Percentiles rank a stretch among this genome's conserved stretches.
Evolutionary conservation across 2,797 vertebrate genomes (phyloP).

Genomic region (Clarias laeviceps): DNA sequence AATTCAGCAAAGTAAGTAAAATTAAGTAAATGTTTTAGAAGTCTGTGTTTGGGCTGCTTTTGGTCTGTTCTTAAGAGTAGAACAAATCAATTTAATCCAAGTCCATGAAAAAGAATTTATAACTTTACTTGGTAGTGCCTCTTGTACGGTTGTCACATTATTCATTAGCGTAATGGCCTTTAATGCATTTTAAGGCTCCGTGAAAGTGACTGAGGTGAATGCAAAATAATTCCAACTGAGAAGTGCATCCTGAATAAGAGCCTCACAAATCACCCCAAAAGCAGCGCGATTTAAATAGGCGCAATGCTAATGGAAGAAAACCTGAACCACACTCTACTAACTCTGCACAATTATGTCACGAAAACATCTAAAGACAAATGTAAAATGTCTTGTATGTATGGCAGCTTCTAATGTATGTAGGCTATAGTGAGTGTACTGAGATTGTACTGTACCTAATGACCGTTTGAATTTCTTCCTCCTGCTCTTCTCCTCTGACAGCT

Average conservation of each 20-base stretch:
- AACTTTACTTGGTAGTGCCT: conserved; percentile 30
- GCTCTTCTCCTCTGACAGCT: conserved; percentile 28
- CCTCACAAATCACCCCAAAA: background rate
- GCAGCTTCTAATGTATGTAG: background rate
- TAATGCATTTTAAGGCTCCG: conserved; percentile 39
- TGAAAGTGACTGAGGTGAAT: conserved; percentile 12
- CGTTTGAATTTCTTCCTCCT: conserved; percentile 68
- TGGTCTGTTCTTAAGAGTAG: conserved; percentile 22
- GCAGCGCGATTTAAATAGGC: conserved; percentile 7
- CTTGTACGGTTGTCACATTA: conserved; percentile 38
- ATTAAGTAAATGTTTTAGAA: conserved; percentile 7
- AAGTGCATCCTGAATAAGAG: background rate
- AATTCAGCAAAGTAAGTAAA: background rate
- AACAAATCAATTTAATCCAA: conserved; percentile 28
- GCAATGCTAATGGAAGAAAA: background rate
- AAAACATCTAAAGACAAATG: background rate
- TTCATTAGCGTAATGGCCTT: conserved; percentile 52
- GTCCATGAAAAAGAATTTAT: conserved; percentile 44
- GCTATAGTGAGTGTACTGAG: background rate
- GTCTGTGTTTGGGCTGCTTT: background rate
- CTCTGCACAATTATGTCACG: background rate
- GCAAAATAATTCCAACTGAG: background rate
- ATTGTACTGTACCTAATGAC: conserved; percentile 80
- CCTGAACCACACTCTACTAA: background rate
- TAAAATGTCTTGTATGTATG: too few relatives aligned